Evolutionary conservation across 2,888 invertebrate genomes (phyloP).

Genomic region (Iselma pallidipennis): DNA sequence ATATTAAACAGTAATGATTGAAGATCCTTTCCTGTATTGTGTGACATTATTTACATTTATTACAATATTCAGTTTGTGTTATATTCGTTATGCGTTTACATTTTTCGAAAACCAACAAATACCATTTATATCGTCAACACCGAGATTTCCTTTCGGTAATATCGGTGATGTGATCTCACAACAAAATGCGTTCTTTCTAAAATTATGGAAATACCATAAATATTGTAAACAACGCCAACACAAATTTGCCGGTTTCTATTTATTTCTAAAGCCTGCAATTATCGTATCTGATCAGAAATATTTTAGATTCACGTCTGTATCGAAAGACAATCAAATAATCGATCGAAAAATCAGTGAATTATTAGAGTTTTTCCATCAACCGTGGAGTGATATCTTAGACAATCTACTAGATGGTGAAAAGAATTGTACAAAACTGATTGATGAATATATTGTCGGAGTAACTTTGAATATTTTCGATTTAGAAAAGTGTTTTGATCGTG

Average conservation of each 20-base stretch:
- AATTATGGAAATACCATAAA: conserved; percentile 37
- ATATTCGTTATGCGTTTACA: conserved; percentile 14
- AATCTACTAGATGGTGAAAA: neutral
- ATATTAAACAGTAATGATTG: conserved; percentile 10
- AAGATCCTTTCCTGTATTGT: conserved; percentile 21
- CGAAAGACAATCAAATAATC: neutral
- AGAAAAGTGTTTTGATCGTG: neutral
- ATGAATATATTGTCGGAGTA: neutral
- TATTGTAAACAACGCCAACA: conserved; percentile 32
- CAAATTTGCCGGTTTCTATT: conserved; percentile 35
- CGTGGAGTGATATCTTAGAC: neutral
- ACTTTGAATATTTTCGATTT: neutral
- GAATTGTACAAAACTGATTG: neutral
- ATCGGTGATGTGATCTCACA: conserved; percentile 32
- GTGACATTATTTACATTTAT: conserved; percentile 16
- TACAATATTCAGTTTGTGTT: conserved; percentile 16
- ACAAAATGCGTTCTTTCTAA: conserved; percentile 28
- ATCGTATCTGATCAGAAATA: conserved; percentile 23
- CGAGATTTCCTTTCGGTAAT: conserved; percentile 37
- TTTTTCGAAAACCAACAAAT: conserved; percentile 22
- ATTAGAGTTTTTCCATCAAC: neutral
- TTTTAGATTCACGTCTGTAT: neutral
- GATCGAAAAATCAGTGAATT: neutral
- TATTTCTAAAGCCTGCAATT: conserved; percentile 35
- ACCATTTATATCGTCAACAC: conserved; percentile 21